Evolutionary conservation across 2,888 invertebrate genomes (phyloP), one percentile per base, ranked within the genome.

Genomic region (Leucania comma): DNA sequence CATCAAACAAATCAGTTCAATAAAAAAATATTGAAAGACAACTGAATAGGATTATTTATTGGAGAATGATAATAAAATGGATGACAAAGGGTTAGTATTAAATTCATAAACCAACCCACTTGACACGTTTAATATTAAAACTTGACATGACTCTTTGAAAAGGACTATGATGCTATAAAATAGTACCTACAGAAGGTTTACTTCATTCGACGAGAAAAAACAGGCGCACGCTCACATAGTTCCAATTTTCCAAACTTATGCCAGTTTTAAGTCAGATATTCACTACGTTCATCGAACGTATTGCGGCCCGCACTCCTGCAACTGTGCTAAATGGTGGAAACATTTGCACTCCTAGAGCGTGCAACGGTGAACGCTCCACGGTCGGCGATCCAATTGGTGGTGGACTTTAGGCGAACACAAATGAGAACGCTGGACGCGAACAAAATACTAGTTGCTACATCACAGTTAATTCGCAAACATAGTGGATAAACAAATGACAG

Each of bases 71-170:
- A 17, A 68, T 14, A 24, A 12, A 38, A 57, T 48, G 9, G 0
- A 29, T 17, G 20, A n/a, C 29, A 51, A 42, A 14, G 24, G 17
- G 8, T 29, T 29, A 35, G 20, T 46, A 35, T 26, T 22, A 54
- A 48, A 48, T 54, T 35, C 26, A 46, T 48, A n/a, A 32, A 42
- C 10, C 29, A 24, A 29, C 22, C 10, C 22, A 69, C 22, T 48
- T 56, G 54, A 38, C 29, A 56, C 29, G 20, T 26, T 35, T 35
- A n/a, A n/a, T 42, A 56, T 60, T 48, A 48, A 20, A 46, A 54
- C 69, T 68, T 29, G 51, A 68, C 6, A 59, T 3, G 26, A 42
- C 38, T 42, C 6, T 71, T 60, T 38, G 24, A 35, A 48, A 24
- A 10, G 20, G 1, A 8, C 50, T 10, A 14, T n/a, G 1, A 35